Conservation (phyloP, 2,888 invertebrate genomes). For the Drosophila mimetica region DNA sequence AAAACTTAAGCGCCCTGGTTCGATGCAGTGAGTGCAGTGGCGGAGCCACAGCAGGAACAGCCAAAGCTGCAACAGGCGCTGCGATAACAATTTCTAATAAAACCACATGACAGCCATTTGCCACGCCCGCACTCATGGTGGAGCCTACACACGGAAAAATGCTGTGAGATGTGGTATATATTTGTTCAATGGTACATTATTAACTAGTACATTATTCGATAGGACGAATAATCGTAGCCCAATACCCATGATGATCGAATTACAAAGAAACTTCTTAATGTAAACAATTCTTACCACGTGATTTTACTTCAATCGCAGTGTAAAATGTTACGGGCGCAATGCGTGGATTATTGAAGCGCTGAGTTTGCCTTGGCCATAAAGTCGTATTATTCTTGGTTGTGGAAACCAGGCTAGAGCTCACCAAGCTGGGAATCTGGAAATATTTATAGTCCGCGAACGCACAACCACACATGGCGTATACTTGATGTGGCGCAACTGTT, state of each 20-base stretch:
- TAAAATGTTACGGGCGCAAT: constrained; percentile 36
- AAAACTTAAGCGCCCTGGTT: constrained; percentile 66
- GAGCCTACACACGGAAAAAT: constrained; percentile 9
- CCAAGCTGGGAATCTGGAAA: constrained; percentile 11
- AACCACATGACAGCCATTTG: constrained; percentile 71
- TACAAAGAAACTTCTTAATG: neutral
- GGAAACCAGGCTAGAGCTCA: constrained; percentile 14
- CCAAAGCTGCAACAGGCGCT: constrained; percentile 66
- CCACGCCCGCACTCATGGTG: constrained; percentile 18
- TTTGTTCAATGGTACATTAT: neutral
- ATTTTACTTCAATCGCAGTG: constrained; percentile 34
- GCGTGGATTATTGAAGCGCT: constrained; percentile 64
- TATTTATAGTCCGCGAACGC: constrained; percentile 23
- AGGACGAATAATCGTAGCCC: neutral
- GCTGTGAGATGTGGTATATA: neutral
- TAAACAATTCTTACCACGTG: too few relatives aligned
- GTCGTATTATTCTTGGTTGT: constrained; percentile 57
- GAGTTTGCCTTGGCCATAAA: constrained; percentile 58
- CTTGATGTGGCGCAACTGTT: constrained; percentile 42
- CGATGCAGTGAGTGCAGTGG: constrained; percentile 21
- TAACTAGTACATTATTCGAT: neutral
- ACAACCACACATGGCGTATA: constrained; percentile 33
- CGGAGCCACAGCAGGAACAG: constrained; percentile 4
- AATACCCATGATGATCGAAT: neutral
- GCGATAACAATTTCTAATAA: constrained; percentile 80